Conservation (phyloP, 2,113 vertebrate genomes). For the Nothocercus julius region DNA sequence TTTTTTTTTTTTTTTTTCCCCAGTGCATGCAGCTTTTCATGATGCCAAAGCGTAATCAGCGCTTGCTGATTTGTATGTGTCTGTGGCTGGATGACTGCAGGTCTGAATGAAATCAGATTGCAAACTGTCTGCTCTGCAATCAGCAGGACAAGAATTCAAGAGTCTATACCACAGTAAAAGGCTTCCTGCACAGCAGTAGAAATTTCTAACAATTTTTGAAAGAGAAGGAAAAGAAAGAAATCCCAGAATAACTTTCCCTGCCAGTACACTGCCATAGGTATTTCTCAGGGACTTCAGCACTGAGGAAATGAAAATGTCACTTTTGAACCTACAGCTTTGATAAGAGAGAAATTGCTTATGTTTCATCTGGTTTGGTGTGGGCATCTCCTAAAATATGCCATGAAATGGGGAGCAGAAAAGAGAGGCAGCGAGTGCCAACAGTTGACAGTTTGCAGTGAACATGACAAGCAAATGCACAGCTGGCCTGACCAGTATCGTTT, state of each 20-base stretch:
- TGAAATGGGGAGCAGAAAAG: not conserved
- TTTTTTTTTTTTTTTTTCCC: no score
- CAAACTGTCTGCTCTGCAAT: not conserved
- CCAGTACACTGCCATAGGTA: not conserved
- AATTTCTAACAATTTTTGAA: not conserved
- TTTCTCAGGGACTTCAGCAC: not conserved
- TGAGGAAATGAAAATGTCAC: not conserved
- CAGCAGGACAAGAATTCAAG: not conserved
- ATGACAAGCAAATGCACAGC: not conserved
- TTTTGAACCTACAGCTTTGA: not conserved
- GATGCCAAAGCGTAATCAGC: not conserved
- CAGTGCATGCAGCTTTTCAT: not conserved
- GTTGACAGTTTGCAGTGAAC: not conserved
- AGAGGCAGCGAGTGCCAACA: not conserved
- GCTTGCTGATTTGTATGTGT: not conserved
- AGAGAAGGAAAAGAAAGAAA: not conserved
- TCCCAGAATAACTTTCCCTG: not conserved
- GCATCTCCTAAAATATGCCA: not conserved
- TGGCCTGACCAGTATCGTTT: not conserved
- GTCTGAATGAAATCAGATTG: not conserved
- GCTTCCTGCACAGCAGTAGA: not conserved
- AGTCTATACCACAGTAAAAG: not conserved
- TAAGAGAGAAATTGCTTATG: not conserved
- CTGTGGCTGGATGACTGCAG: not conserved
- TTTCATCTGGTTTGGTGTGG: not conserved